Conservation (phyloP, 2,113 vertebrate genomes). For the Pteropus alecto region DNA sequence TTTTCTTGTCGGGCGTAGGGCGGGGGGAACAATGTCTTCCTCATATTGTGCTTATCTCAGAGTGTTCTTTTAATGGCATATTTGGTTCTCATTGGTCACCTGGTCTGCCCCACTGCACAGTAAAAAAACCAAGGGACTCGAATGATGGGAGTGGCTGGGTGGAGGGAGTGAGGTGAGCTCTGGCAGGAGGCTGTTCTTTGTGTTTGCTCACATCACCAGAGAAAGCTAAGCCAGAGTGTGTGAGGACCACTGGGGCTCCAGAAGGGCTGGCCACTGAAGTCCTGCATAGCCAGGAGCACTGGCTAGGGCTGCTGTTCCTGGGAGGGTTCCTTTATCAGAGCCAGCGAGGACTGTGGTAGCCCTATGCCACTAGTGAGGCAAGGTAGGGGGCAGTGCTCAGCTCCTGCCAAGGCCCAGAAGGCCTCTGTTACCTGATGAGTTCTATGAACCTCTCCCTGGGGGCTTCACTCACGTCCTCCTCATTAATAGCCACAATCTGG, state of each 20-base stretch:
- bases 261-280: background rate
- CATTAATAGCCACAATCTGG: slow-evolving; percentile 97
- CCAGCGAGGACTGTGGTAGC: background rate
- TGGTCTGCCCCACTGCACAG: background rate
- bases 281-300: background rate
- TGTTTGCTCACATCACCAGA: background rate
- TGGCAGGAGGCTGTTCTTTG: background rate
- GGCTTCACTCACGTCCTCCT: slow-evolving; percentile 95
- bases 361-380: background rate
- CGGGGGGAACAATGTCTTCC: background rate
- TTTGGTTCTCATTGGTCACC: background rate
- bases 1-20: background rate
- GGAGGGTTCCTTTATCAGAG: background rate
- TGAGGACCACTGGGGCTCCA: background rate
- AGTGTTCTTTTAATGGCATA: background rate
- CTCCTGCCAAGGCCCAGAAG: slow-evolving; percentile 50
- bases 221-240: background rate
- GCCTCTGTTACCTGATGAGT: slow-evolving; percentile 95
- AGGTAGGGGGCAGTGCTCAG: background rate
- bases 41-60: background rate
- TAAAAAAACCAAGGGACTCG: background rate
- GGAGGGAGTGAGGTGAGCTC: background rate
- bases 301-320: background rate
- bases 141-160: background rate
- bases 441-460: slow-evolving; percentile 97